Conservation (phyloP, 2,797 vertebrate species). For the Lepilemur ruficaudatus region DNA sequence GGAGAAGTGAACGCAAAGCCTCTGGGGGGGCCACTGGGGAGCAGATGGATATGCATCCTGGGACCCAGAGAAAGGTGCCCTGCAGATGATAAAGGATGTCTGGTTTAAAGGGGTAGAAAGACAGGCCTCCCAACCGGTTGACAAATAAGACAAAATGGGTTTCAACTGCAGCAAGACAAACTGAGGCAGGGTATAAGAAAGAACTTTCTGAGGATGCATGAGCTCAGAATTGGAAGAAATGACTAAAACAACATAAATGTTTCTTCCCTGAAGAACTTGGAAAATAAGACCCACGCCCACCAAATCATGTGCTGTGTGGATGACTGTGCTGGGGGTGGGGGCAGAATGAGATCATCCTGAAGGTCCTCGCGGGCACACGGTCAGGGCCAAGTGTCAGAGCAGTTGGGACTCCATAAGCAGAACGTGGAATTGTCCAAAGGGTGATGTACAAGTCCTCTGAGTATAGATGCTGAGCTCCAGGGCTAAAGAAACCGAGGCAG, state of each 20-base stretch:
- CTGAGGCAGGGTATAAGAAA: background rate
- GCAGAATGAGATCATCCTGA: background rate
- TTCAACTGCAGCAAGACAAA: background rate
- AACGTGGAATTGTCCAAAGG: too few species aligned
- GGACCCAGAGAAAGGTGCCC: background rate
- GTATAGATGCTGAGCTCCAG: too few species aligned
- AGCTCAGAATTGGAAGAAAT: background rate
- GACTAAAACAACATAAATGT: background rate
- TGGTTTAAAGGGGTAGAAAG: background rate
- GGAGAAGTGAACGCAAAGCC: background rate
- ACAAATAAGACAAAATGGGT: background rate
- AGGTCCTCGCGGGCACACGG: background rate
- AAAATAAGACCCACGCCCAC: background rate
- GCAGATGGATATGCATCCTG: background rate
- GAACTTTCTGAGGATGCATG: background rate
- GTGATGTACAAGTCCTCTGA: background rate
- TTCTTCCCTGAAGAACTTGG: constrained; percentile 8
- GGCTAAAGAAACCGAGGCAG: background rate
- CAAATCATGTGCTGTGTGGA: background rate
- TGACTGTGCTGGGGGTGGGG: background rate
- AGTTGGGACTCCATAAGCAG: background rate
- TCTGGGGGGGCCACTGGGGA: background rate
- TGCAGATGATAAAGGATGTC: background rate
- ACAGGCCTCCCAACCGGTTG: background rate
- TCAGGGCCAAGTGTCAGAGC: rapidly evolving